These are phyloP conservation scores for Dreissena rostriformis DNA, from an alignment of 1,140 invertebrate species.

Conservation along the genomic window DNA sequence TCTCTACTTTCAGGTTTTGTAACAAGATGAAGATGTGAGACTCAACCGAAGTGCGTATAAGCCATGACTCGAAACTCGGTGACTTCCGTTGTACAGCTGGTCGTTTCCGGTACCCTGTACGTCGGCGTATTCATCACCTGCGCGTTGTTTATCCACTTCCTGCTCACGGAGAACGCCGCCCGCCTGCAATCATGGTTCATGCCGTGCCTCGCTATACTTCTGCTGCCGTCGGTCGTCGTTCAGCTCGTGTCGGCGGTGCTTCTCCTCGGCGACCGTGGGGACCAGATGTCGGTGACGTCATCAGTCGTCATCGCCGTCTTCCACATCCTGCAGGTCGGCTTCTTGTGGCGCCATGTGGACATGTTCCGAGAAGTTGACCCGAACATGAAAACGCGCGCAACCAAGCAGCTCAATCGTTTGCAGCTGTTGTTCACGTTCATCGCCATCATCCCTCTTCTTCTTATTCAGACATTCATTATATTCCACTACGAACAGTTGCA, in stretches of 20 bases:
- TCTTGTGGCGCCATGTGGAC: constrained; percentile 94
- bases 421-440: constrained; percentile 93
- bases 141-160: constrained; percentile 45
- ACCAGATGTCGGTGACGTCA: constrained; percentile 59
- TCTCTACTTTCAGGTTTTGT: too few relatives aligned
- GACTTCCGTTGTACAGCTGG: constrained; percentile 18
- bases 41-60: neutral
- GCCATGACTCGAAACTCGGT: constrained; percentile 1
- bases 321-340: constrained; percentile 90
- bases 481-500: constrained; percentile 82
- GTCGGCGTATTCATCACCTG: neutral
- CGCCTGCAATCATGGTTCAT: constrained; percentile 65
- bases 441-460: constrained; percentile 92
- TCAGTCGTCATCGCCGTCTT: constrained; percentile 82
- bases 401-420: constrained; percentile 87
- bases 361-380: constrained; percentile 93
- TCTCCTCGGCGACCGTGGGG: constrained; percentile 64
- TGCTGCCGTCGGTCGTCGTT: constrained; percentile 68
- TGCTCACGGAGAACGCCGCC: constrained; percentile 24
- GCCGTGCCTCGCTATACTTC: constrained; percentile 65
- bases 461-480: constrained; percentile 90
- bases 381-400: constrained; percentile 91
- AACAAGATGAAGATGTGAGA: neutral
- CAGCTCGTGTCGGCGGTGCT: constrained; percentile 73
- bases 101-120: constrained; percentile 13